phyloP scores from a whole-genome alignment of 92 coral and sea anemone species.

The Heteractis magnifica region DNA sequence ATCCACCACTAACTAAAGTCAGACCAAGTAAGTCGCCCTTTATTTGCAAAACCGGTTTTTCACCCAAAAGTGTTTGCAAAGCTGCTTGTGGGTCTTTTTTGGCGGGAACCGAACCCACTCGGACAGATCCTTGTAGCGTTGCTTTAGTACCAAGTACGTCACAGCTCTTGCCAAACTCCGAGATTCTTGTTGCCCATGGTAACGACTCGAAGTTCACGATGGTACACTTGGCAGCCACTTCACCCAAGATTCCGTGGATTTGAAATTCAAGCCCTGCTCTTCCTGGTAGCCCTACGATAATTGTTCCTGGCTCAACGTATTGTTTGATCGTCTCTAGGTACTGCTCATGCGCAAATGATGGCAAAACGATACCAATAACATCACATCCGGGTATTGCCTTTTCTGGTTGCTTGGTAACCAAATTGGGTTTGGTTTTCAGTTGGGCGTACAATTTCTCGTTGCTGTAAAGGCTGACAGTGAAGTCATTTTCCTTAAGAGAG shows the following conservation, averaged over 20 bases:
- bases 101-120: slow-evolving; percentile 37
- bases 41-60: slow-evolving; percentile 37
- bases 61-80: slow-evolving; percentile 60
- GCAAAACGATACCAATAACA: slow-evolving; percentile 59
- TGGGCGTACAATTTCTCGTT: slow-evolving; percentile 29
- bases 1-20: slow-evolving; percentile 63
- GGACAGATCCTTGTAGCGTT: slow-evolving; percentile 44
- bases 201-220: slow-evolving; percentile 61
- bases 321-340: slow-evolving; percentile 49
- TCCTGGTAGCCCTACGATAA: slow-evolving; percentile 68
- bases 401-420: slow-evolving; percentile 65
- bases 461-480: slow-evolving; percentile 34
- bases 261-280: slow-evolving; percentile 62
- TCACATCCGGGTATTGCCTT: slow-evolving; percentile 66
- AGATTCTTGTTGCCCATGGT: slow-evolving; percentile 66
- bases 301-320: slow-evolving; percentile 56
- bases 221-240: slow-evolving; percentile 42
- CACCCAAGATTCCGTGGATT: slow-evolving; percentile 48
- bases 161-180: slow-evolving; percentile 55
- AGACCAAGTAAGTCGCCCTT: slow-evolving; percentile 57
- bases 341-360: slow-evolving; percentile 70
- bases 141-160: slow-evolving; percentile 56
- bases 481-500: slow-evolving; percentile 36
- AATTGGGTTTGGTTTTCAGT: slow-evolving; percentile 42
- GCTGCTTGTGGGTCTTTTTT: slow-evolving; percentile 44